A percentile compares a stretch with the other conserved stretches of the same genome.
Conservation (phyloP, 2,888 invertebrate genomes). For the Anarsia innoxiella region DNA sequence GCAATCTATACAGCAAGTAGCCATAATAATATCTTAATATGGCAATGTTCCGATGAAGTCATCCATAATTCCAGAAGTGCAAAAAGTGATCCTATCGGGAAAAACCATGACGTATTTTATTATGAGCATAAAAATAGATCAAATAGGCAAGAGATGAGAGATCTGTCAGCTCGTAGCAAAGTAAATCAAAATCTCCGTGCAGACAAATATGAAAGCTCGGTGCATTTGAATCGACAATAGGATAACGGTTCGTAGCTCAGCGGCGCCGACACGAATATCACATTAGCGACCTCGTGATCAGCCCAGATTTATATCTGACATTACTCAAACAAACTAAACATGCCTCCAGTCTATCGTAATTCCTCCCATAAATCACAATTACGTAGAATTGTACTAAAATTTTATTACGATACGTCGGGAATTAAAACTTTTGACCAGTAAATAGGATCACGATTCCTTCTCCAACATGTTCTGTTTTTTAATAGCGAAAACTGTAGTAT, state of each 20-base stretch:
- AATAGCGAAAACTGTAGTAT: too few relatives aligned
- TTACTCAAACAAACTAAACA: conserved; percentile 33
- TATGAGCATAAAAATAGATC: conserved; percentile 6
- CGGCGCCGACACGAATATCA: conserved; percentile 70
- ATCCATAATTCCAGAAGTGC: background rate
- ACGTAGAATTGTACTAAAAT: too few relatives aligned
- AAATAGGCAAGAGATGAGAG: conserved; percentile 2
- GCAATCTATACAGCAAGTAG: too few relatives aligned
- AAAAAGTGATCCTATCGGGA: background rate
- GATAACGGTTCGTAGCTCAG: conserved; percentile 60
- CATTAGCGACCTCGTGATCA: conserved; percentile 72
- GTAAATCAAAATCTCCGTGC: conserved; percentile 4
- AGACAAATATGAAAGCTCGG: conserved; percentile 64
- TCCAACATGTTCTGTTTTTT: too few relatives aligned
- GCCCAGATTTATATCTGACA: conserved; percentile 67
- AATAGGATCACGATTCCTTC: too few relatives aligned
- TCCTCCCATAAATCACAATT: background rate
- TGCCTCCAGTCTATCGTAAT: too few relatives aligned
- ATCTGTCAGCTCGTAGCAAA: conserved; percentile 1
- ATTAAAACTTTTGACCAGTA: too few relatives aligned
- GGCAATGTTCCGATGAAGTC: too few relatives aligned
- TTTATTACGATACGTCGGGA: too few relatives aligned
- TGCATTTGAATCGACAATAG: conserved; percentile 67
- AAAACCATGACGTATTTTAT: conserved; percentile 5
- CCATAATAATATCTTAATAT: too few relatives aligned